Evolutionary conservation across 2,113 vertebrate genomes (phyloP), one percentile per base, ranked within the genome.

Genomic region (Nematolebias whitei): DNA sequence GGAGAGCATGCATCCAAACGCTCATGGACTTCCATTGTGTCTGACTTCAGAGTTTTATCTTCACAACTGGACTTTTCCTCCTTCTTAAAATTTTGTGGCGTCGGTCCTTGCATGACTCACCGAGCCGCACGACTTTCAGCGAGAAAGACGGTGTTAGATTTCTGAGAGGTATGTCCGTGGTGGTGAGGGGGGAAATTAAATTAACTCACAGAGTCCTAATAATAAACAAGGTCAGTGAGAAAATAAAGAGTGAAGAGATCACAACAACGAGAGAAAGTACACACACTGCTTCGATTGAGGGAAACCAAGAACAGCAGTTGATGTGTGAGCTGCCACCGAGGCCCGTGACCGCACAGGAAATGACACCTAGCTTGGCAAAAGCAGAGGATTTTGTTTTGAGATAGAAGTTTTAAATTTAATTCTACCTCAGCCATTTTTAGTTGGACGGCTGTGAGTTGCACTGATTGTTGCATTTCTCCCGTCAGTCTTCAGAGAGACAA

Each of bases 171-270:
- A 35, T 74, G 83, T 70, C 83, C 63, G 70, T 68, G n/a, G 82
- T 59, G 59, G 81, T 65, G 66, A 75, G 78, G 29, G 71, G 32
- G 81, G 80, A 91, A 83, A 82, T 83, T 24, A 85, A 88, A 76
- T 79, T 48, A 85, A 79, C 70, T 62, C 18, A n/a, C n/a, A 1
- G 54, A 84, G 77, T 44, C 64, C 56, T 70, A 59, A 88, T 68
- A 88, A 89, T 56, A 85, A 83, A 83, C 70, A 67, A 72, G 62
- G 68, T 78, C 59, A 51, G 67, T 43, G 50, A 76, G 63, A 86
- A 84, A 80, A 84, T 82, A 85, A 83, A 85, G 63, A 74, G 20
- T 53, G 80, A 65, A 45, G 63, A 29, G 60, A 90, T 80, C 19
- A 39, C 68, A 85, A 78, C 65, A 85, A 53, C 79, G 71, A 76